A percentile compares a stretch with the other conserved stretches of the same genome.
These are phyloP conservation scores for Ypsolopha scabrella DNA, from an alignment of 2,888 invertebrate species.

Conservation along the genomic window DNA sequence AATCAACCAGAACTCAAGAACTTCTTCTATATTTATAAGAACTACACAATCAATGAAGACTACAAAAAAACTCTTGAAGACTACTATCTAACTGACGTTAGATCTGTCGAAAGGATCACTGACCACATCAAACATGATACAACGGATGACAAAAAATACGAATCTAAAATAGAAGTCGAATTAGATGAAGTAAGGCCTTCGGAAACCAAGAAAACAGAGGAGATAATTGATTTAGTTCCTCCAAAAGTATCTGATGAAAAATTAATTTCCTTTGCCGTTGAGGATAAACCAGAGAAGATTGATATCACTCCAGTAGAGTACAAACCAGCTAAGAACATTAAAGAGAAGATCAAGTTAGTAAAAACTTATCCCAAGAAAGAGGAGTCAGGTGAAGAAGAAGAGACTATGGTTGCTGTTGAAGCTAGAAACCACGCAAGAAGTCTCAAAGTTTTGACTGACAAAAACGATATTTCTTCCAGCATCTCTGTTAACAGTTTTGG, in stretches of 20 bases:
- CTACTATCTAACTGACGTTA: conserved; percentile 73
- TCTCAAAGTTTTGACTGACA: conserved; percentile 39
- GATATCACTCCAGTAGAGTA: conserved; percentile 39
- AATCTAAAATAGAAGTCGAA: conserved; percentile 20
- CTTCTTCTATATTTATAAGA: conserved; percentile 76
- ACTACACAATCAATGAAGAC: conserved; percentile 71
- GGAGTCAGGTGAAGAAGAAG: conserved; percentile 60
- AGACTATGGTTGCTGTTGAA: conserved; percentile 73
- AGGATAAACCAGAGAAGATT: conserved; percentile 55
- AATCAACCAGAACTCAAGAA: conserved; percentile 73
- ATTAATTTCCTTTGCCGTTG: conserved; percentile 61
- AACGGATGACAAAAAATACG: conserved; percentile 28
- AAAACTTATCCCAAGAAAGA: conserved; percentile 62
- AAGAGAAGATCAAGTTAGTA: conserved; percentile 65
- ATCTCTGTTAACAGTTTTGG: conserved; percentile 73
- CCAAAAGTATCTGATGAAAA: conserved; percentile 65
- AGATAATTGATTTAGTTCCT: conserved; percentile 40
- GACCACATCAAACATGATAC: conserved; percentile 35
- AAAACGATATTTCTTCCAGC: conserved; percentile 68
- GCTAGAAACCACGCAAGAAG: conserved; percentile 61
- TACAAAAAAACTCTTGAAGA: conserved; percentile 70
- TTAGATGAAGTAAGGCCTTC: conserved; percentile 33
- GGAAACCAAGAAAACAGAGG: conserved; percentile 31
- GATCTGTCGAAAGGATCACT: conserved; percentile 59
- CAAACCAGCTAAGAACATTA: conserved; percentile 61